A percentile compares a stretch with the other conserved stretches of the same genome.
phyloP scores from a whole-genome alignment of 2,113 vertebrate species.

The Phaethon lepturus region DNA sequence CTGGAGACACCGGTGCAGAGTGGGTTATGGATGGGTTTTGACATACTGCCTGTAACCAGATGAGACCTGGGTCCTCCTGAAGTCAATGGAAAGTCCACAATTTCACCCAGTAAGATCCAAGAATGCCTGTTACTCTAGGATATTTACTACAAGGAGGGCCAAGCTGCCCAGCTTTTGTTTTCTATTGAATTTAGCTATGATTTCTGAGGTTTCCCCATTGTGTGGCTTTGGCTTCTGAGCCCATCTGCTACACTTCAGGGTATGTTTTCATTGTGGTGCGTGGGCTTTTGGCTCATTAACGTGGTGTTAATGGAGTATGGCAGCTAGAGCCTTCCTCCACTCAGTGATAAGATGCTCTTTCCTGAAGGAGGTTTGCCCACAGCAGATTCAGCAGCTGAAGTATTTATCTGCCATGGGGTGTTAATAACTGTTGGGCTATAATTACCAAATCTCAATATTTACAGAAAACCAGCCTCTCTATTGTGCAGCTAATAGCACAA shows the following conservation, averaged over 20 bases:
- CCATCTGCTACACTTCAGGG: conserved; percentile 70
- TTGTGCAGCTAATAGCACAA: conserved; percentile 61
- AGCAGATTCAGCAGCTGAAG: conserved; percentile 64
- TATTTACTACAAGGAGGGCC: conserved; percentile 15
- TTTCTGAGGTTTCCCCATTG: conserved; percentile 35
- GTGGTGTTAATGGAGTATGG: conserved; percentile 68
- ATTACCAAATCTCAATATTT: conserved; percentile 74
- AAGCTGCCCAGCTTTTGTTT: conserved; percentile 36
- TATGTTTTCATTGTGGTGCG: conserved; percentile 57
- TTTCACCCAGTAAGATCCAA: not conserved
- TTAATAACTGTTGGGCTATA: conserved; percentile 66
- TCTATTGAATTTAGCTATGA: conserved; percentile 12
- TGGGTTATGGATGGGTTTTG: not conserved
- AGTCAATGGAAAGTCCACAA: not conserved
- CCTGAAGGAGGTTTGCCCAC: conserved; percentile 56
- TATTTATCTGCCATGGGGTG: conserved; percentile 58
- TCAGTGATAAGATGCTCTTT: conserved; percentile 35
- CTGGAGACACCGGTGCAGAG: rapidly evolving
- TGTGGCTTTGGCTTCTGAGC: conserved; percentile 64
- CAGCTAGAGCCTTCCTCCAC: conserved; percentile 62
- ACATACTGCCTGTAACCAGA: not conserved
- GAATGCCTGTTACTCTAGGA: not conserved
- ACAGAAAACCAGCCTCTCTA: conserved; percentile 67
- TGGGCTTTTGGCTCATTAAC: conserved; percentile 63
- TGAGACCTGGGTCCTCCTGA: not conserved